Evolutionary conservation across 2,888 invertebrate genomes (phyloP).

Genomic region (Acrobasis consociella): DNA sequence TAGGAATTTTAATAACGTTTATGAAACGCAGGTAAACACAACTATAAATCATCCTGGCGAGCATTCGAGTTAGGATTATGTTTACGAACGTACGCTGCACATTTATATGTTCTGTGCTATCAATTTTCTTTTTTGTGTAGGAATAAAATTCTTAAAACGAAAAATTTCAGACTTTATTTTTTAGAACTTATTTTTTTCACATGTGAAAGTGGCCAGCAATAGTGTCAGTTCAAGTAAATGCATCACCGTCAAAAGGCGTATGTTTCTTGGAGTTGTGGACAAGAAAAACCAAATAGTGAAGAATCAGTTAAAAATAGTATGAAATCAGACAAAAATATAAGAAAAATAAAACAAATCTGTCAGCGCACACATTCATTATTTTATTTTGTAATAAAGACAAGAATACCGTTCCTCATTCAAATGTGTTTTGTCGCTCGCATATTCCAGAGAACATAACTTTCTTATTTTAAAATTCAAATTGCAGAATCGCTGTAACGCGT

Average conservation of each 20-base stretch:
- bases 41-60: slow-evolving; percentile 16
- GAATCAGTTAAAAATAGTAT: no score
- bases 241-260: no score
- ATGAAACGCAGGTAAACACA: slow-evolving; percentile 40
- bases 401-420: slow-evolving; percentile 20
- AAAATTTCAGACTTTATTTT: no score
- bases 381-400: slow-evolving; percentile 6
- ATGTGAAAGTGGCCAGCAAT: no score
- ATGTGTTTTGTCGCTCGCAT: slow-evolving; percentile 21
- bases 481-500: slow-evolving; percentile 34
- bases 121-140: no score
- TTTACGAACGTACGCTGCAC: not conserved
- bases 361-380: not conserved
- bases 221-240: no score
- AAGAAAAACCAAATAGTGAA: no score
- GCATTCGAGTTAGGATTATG: slow-evolving; percentile 11
- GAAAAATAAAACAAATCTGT: slow-evolving; percentile 2
- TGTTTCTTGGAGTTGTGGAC: no score
- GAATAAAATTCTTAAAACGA: no score
- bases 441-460: slow-evolving; percentile 36
- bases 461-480: slow-evolving; percentile 56
- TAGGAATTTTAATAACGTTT: slow-evolving; percentile 54
- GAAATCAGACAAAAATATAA: no score
- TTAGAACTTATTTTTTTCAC: no score
- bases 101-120: not conserved